Evolutionary conservation across 2,113 vertebrate species (phyloP).

Genomic region (Hystrix cristata): DNA sequence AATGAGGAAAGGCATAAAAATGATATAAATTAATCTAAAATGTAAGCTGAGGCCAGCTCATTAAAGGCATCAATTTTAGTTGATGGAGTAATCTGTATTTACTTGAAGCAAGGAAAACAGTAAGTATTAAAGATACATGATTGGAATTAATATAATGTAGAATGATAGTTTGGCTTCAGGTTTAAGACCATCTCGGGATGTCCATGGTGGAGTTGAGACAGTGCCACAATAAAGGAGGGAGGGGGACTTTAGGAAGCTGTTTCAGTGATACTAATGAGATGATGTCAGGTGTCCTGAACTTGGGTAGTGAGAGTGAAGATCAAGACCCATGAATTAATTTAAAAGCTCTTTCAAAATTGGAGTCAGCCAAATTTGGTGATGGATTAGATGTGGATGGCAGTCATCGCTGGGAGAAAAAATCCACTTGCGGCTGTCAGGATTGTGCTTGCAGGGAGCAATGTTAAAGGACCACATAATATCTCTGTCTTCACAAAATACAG

Average conservation of each 20-base stretch:
- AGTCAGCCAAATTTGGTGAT: neutral
- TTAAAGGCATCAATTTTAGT: neutral
- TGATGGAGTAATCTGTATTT: neutral
- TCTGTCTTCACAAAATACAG: neutral
- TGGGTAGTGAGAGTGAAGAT: neutral
- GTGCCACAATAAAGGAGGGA: no score
- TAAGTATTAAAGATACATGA: neutral
- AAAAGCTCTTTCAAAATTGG: neutral
- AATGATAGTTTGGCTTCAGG: neutral
- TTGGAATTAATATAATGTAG: neutral
- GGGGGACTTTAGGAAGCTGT: neutral
- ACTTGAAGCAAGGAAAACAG: neutral
- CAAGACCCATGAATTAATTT: neutral
- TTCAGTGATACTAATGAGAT: neutral
- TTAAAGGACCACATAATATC: neutral
- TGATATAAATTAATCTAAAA: slow-evolving; percentile 14
- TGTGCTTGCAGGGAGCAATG: neutral
- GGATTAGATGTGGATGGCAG: neutral
- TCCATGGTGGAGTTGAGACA: rapidly evolving
- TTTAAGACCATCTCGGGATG: neutral
- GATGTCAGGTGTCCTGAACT: neutral
- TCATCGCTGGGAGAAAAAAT: neutral
- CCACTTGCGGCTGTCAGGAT: neutral
- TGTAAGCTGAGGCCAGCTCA: neutral
- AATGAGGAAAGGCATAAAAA: neutral